Percentiles rank a stretch among this genome's conserved stretches.
Conservation (phyloP, 2,797 vertebrate genomes). For the Lagorchestes hirsutus region DNA sequence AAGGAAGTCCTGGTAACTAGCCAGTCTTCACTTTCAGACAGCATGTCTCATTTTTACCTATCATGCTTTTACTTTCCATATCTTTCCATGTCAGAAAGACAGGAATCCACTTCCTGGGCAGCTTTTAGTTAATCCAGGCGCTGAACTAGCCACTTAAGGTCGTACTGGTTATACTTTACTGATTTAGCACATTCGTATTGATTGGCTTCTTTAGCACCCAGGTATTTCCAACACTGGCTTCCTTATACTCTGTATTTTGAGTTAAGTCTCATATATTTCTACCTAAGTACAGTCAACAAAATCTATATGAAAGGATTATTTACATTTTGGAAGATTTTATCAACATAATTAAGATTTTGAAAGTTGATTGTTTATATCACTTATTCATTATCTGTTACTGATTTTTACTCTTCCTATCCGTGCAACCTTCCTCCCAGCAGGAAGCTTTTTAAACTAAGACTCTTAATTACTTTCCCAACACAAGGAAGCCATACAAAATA, state of each 20-base stretch:
- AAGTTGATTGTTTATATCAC: slow-evolving; percentile 42
- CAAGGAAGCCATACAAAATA: slow-evolving; percentile 15
- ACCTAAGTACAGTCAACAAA: slow-evolving; percentile 18
- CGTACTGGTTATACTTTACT: background rate
- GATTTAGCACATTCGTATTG: slow-evolving; percentile 5
- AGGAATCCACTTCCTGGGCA: background rate
- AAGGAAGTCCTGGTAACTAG: background rate
- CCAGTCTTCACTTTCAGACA: slow-evolving; percentile 9
- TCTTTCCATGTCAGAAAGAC: slow-evolving; percentile 2
- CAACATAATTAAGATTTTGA: slow-evolving; percentile 33
- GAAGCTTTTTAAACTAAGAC: slow-evolving; percentile 65
- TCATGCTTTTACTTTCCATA: background rate
- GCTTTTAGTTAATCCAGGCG: background rate
- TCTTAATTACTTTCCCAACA: slow-evolving; percentile 50
- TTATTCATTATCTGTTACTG: slow-evolving; percentile 57
- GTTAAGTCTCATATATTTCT: slow-evolving; percentile 9
- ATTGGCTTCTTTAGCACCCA: background rate
- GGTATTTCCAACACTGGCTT: slow-evolving; percentile 39
- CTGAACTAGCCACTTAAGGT: background rate
- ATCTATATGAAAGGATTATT: slow-evolving; percentile 1
- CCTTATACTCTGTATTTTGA: background rate
- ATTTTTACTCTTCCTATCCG: slow-evolving; percentile 30
- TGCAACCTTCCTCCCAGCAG: slow-evolving; percentile 53
- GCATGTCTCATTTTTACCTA: background rate
- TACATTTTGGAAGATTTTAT: slow-evolving; percentile 44